Evolutionary conservation across 2,888 invertebrate species (phyloP), one percentile per base, ranked within the genome.

Genomic region (Biston betularia): DNA sequence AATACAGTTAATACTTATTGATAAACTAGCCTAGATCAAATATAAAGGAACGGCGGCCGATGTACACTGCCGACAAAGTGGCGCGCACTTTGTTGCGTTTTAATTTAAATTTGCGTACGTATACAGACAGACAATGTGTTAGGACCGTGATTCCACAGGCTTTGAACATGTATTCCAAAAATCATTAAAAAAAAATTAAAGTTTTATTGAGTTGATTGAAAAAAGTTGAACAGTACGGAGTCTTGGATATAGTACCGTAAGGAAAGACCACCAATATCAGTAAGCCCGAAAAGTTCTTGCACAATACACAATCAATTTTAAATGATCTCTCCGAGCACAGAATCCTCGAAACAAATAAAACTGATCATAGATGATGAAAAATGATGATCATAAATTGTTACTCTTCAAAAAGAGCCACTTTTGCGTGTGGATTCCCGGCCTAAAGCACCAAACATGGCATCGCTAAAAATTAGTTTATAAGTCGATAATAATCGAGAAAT

Each of bases 1-100:
- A 92, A 88, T 92, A 92, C 87, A 88, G 85, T 89, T 91, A 92
- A 90, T 91, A 92, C 92, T 93, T 92, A 93, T 70, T 71, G 87
- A 85, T 90, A 86, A 87, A 81, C 86, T 89, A 88, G 89, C 76
- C 81, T 87, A 88, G 64, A 78, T 83, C 82, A 86, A 89, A 87
- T 89, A 89, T 80, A 82, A 86, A 86, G 81, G 86, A 84, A 75
- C 82, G 83, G 82, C 81, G 85, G 81, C 73, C 74, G 69, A 75
- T 81, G 85, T 83, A 83, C 87, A 86, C 86, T 83, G 84, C 75
- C 73, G 63, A 71, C 68, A 66, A 45, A 60, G 52, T 46, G 56
- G 33, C 52, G 46, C 63, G 54, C 67, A 61, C 34, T 64, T 62
- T 63, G 63, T 63, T 63, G 59, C 63, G 63, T 63, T 68, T 67